Evolutionary conservation across 2,888 invertebrate genomes (phyloP).

Genomic region (Cantharis lateralis): DNA sequence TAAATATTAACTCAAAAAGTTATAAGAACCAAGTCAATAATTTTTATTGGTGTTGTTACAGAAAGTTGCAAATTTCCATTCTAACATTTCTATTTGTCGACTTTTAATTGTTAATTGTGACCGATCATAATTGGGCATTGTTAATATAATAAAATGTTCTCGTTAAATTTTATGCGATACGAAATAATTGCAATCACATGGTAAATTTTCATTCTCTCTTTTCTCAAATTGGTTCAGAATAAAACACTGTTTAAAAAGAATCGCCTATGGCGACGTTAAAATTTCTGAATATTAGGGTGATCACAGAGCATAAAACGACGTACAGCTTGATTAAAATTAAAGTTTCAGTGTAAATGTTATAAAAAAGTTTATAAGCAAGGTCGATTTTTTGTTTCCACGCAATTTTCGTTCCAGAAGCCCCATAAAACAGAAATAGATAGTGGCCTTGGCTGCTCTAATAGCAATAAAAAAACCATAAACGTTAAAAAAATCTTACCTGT

Average conservation of each 20-base stretch:
- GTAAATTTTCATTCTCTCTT: neutral
- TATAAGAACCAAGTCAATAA: neutral
- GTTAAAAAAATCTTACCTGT: constrained; percentile 58
- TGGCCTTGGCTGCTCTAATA: neutral
- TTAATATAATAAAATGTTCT: neutral
- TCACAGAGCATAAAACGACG: too few relatives aligned
- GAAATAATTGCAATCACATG: too few relatives aligned
- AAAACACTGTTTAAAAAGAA: too few relatives aligned
- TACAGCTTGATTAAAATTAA: neutral
- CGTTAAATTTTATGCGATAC: neutral
- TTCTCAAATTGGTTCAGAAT: too few relatives aligned
- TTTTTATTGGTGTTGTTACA: neutral
- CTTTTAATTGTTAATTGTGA: neutral
- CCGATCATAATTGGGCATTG: neutral
- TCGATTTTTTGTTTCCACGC: constrained; percentile 7
- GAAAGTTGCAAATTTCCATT: neutral
- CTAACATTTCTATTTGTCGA: neutral
- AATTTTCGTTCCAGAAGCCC: neutral
- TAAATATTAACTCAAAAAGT: neutral
- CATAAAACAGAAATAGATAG: neutral
- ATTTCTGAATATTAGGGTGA: too few relatives aligned
- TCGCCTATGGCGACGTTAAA: neutral
- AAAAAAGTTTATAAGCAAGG: neutral
- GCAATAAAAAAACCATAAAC: neutral
- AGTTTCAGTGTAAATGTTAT: neutral